phyloP scores from a whole-genome alignment of 2,797 vertebrate genomes.

The Platyrinchus mystaceus region DNA sequence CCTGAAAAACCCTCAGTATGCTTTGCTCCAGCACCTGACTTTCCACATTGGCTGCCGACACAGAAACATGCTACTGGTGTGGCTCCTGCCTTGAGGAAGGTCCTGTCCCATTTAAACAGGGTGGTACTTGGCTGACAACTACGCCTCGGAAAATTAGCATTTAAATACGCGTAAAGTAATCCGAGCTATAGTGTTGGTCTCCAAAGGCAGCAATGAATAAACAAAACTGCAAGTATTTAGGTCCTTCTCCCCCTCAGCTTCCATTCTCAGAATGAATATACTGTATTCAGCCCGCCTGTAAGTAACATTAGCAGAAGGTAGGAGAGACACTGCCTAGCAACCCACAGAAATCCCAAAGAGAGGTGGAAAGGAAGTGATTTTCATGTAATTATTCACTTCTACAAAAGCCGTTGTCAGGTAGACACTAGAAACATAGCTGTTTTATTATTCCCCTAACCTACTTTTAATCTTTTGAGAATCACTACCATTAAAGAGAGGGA shows the following conservation, averaged over 20 bases:
- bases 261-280: constrained; percentile 65
- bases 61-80: constrained; percentile 53
- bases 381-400: constrained; percentile 81
- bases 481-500: constrained; percentile 41
- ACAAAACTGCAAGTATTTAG: constrained; percentile 56
- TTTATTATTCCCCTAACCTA: constrained; percentile 80
- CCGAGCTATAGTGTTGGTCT: constrained; percentile 40
- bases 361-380: constrained; percentile 81
- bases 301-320: constrained; percentile 75
- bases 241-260: constrained; percentile 45
- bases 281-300: constrained; percentile 70
- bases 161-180: constrained; percentile 69
- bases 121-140: constrained; percentile 14
- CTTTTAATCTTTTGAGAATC: constrained; percentile 78
- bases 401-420: constrained; percentile 82
- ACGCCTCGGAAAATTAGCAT: constrained; percentile 70
- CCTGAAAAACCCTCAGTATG: background rate
- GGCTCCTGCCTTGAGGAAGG: constrained; percentile 11
- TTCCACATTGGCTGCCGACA: constrained; percentile 14
- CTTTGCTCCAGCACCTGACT: background rate
- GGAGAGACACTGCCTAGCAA: constrained; percentile 77
- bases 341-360: constrained; percentile 73
- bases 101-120: constrained; percentile 56
- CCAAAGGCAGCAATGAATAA: constrained; percentile 66
- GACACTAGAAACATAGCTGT: constrained; percentile 80